Percentiles rank a stretch among this genome's conserved stretches.
Conservation (phyloP, 1,140 invertebrate species). For the Drosophila pachea region DNA sequence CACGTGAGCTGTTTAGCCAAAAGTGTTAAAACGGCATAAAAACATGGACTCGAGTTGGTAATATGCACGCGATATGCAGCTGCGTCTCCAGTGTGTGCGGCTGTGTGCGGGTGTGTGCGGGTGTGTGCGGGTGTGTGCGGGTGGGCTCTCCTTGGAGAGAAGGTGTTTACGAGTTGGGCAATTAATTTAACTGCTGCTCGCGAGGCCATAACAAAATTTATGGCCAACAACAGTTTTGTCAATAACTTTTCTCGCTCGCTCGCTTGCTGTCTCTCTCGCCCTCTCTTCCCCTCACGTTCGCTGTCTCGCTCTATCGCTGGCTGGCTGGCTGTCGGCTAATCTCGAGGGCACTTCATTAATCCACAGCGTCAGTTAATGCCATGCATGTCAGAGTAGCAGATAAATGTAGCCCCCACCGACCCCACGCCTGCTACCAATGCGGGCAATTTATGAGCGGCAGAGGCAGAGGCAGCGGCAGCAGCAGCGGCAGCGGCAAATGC, state of each 20-base stretch:
- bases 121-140: background rate
- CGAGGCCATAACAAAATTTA: constrained; percentile 73
- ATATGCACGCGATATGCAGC: constrained; percentile 56
- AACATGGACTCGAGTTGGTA: constrained; percentile 35
- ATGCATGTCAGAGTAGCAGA: constrained; percentile 73
- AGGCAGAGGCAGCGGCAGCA: constrained; percentile 27
- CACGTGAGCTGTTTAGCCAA: constrained; percentile 76
- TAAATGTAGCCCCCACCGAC: constrained; percentile 45
- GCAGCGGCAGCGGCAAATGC: constrained; percentile 65
- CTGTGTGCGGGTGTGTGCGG: background rate
- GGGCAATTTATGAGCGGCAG: constrained; percentile 65
- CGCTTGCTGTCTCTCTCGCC: too few relatives aligned
- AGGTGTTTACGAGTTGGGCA: constrained; percentile 70
- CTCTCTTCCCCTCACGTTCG: background rate
- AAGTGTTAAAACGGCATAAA: constrained; percentile 71
- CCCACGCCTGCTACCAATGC: constrained; percentile 15
- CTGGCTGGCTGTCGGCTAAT: constrained; percentile 51
- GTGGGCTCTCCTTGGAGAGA: constrained; percentile 28
- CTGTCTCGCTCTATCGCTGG: constrained; percentile 15
- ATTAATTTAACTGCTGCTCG: constrained; percentile 74
- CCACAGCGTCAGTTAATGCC: constrained; percentile 69
- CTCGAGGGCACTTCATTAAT: constrained; percentile 73
- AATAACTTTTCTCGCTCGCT: constrained; percentile 60
- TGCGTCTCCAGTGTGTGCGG: background rate
- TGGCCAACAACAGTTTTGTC: constrained; percentile 73